Percentiles rank a stretch among this genome's conserved stretches.
Conservation (phyloP, 2,113 vertebrate genomes). For the Tenebrosternarchus preto region DNA sequence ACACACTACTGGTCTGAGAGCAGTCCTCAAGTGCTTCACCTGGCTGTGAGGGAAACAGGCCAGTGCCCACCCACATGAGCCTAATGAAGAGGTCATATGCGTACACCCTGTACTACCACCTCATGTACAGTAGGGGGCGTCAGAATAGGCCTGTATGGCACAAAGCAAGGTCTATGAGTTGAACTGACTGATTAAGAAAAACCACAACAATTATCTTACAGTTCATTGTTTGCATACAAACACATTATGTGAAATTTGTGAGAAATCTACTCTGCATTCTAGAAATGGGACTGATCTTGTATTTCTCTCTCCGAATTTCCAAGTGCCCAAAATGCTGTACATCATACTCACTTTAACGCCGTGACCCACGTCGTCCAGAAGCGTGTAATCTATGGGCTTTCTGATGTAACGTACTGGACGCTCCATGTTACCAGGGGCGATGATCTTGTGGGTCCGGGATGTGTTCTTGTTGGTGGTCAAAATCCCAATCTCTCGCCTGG, state of each 20-base stretch:
- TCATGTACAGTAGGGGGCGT: background rate
- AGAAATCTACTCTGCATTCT: too few relatives aligned
- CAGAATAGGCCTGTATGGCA: background rate
- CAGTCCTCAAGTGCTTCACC: slow-evolving; percentile 13
- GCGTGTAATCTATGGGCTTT: slow-evolving; percentile 98
- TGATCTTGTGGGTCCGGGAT: slow-evolving; percentile 98
- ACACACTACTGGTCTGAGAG: background rate
- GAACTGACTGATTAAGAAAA: background rate
- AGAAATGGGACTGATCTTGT: too few relatives aligned
- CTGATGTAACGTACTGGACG: slow-evolving; percentile 98
- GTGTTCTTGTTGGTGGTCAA: slow-evolving; percentile 99
- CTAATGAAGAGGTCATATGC: slow-evolving; percentile 24
- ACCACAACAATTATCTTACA: background rate
- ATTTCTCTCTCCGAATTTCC: background rate
- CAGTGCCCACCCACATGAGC: slow-evolving; percentile 1
- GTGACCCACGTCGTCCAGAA: slow-evolving; percentile 98
- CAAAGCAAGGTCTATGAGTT: background rate
- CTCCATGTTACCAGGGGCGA: slow-evolving; percentile 97
- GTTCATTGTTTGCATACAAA: too few relatives aligned
- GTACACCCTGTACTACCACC: background rate
- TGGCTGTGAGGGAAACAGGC: background rate
- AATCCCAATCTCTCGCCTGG: slow-evolving; percentile 97
- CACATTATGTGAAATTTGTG: too few relatives aligned
- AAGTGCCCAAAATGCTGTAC: too few relatives aligned
- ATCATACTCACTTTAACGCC: slow-evolving; percentile 90